Evolutionary conservation across 2,113 vertebrate genomes (phyloP).

Genomic region (Gila orcuttii): DNA sequence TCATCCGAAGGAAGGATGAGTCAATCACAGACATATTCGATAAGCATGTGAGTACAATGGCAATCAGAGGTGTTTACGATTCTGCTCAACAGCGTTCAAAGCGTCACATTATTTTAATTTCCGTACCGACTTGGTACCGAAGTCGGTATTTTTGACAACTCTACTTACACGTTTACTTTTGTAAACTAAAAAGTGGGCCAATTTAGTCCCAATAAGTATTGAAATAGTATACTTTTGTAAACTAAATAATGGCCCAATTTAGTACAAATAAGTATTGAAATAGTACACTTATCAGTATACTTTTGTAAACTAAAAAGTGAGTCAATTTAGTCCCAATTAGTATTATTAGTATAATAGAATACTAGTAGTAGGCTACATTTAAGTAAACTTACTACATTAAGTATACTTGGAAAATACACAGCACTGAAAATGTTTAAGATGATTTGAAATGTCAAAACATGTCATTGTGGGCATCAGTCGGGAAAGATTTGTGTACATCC

Average conservation of each 20-base stretch:
- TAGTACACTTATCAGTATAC: not conserved
- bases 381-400: not conserved
- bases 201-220: not conserved
- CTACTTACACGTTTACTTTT: not conserved
- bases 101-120: no score
- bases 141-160: no score
- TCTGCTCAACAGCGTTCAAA: no score
- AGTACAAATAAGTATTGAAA: not conserved
- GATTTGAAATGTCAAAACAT: not conserved
- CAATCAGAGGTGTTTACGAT: no score
- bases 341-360: not conserved
- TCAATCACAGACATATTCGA: no score
- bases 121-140: no score
- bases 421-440: not conserved
- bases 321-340: not conserved
- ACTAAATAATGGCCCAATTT: not conserved
- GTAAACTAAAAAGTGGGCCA: not conserved
- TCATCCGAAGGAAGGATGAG: no score
- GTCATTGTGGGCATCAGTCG: not conserved
- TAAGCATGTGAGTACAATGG: no score
- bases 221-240: not conserved
- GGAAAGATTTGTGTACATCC: not conserved
- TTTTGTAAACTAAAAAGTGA: not conserved
- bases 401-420: not conserved
- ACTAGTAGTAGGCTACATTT: not conserved